Evolutionary conservation across 2,113 vertebrate species (phyloP).

Genomic region (Talpa occidentalis): DNA sequence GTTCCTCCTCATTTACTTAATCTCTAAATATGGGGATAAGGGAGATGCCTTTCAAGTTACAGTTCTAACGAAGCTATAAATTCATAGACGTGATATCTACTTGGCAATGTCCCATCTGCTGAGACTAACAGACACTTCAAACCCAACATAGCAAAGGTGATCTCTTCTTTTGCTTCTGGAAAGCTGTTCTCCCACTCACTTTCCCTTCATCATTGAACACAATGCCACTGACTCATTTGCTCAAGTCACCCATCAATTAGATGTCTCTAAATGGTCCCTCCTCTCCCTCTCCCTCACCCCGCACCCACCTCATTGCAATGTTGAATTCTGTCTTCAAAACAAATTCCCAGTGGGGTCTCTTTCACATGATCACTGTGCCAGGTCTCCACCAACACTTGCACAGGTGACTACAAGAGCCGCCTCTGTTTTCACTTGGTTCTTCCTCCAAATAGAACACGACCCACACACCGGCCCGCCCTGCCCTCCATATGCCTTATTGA

Average conservation of each 20-base stretch:
- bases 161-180: not conserved
- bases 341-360: not conserved
- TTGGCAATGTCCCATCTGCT: not conserved
- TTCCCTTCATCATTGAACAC: not conserved
- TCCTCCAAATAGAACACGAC: not conserved
- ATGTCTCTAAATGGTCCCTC: not conserved
- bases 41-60: not conserved
- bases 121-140: not conserved
- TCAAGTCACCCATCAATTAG: not conserved
- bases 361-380: fast-evolving
- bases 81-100: not conserved
- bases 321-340: not conserved
- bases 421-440: not conserved
- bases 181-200: fast-evolving
- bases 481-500: not conserved
- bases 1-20: not conserved
- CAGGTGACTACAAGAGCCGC: not conserved
- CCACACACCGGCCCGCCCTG: too few species aligned
- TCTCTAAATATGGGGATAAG: not conserved
- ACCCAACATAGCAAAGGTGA: not conserved
- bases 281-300: too few species aligned
- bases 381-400: too few species aligned
- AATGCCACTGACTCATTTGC: not conserved
- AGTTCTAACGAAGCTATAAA: not conserved
- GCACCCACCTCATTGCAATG: not conserved